A percentile compares a stretch with the other conserved stretches of the same genome.
Conservation (phyloP, 2,113 vertebrate species). For the Montifringilla adamsi region DNA sequence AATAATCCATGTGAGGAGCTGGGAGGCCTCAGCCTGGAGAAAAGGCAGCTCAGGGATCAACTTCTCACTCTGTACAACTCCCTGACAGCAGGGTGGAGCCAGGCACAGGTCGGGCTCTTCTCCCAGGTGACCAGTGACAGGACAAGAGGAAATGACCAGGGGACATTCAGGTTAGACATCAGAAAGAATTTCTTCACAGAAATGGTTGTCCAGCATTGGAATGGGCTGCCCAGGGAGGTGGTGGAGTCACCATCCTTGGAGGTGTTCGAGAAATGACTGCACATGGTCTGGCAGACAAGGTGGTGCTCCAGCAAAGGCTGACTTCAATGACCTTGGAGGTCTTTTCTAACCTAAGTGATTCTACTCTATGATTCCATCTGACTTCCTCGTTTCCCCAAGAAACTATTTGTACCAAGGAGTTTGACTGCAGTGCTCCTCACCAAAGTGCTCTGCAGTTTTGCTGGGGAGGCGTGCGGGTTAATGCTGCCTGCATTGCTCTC, state of each 20-base stretch:
- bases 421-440: background rate
- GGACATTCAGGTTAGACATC: background rate
- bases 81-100: background rate
- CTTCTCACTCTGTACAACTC: accelerated
- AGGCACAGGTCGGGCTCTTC: accelerated
- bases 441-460: background rate
- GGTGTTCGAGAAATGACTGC: accelerated
- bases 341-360: background rate
- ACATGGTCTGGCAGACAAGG: background rate
- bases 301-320: accelerated
- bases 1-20: background rate
- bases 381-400: background rate
- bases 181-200: background rate
- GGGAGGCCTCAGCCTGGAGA: background rate
- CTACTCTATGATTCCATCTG: background rate
- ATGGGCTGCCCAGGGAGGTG: background rate
- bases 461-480: accelerated
- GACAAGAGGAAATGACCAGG: background rate
- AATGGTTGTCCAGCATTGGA: background rate
- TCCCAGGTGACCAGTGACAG: accelerated
- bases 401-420: background rate
- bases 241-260: background rate
- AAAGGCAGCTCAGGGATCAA: background rate
- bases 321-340: background rate
- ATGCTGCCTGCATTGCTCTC: background rate